phyloP scores from a whole-genome alignment of 2,888 invertebrate species.

The Oscheius sp. region DNA sequence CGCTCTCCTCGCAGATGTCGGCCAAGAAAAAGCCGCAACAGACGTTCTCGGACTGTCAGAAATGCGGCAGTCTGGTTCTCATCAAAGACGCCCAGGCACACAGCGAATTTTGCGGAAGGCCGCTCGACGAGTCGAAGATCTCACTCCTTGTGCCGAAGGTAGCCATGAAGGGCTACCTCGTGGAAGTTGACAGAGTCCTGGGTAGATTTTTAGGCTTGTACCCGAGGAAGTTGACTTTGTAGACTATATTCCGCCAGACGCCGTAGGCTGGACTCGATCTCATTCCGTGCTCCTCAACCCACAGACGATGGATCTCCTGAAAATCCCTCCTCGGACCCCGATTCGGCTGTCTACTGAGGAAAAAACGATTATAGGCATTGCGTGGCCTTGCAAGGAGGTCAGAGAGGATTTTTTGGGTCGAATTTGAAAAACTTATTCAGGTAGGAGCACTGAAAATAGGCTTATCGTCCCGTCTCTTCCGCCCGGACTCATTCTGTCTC shows the following conservation, averaged over 20 bases:
- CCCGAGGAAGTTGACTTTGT: neutral
- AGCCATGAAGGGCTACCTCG: conserved; percentile 25
- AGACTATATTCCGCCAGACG: conserved; percentile 49
- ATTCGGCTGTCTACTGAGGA: conserved; percentile 37
- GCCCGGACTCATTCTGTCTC: conserved; percentile 11
- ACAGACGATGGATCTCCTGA: conserved; percentile 57
- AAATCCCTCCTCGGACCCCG: conserved; percentile 55
- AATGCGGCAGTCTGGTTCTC: conserved; percentile 23
- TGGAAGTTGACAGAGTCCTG: conserved; percentile 18
- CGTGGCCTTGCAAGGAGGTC: conserved; percentile 69
- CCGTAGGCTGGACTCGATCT: conserved; percentile 49
- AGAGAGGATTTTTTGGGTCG: neutral
- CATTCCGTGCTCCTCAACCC: conserved; percentile 59
- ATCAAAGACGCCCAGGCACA: conserved; percentile 22
- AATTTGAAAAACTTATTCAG: conserved; percentile 1
- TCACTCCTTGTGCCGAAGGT: conserved; percentile 23
- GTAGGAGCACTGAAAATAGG: conserved; percentile 19
- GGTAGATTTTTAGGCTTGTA: neutral
- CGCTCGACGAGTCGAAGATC: conserved; percentile 35
- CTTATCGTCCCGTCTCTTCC: neutral
- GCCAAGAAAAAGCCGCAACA: conserved; percentile 30
- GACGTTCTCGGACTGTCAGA: conserved; percentile 20
- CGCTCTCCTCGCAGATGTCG: conserved; percentile 23
- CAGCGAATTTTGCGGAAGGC: conserved; percentile 28
- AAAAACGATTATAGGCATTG: conserved; percentile 44